Evolutionary conservation across 2,797 vertebrate genomes (phyloP), one percentile per base, ranked within the genome.

Genomic region (Balearica regulorum): DNA sequence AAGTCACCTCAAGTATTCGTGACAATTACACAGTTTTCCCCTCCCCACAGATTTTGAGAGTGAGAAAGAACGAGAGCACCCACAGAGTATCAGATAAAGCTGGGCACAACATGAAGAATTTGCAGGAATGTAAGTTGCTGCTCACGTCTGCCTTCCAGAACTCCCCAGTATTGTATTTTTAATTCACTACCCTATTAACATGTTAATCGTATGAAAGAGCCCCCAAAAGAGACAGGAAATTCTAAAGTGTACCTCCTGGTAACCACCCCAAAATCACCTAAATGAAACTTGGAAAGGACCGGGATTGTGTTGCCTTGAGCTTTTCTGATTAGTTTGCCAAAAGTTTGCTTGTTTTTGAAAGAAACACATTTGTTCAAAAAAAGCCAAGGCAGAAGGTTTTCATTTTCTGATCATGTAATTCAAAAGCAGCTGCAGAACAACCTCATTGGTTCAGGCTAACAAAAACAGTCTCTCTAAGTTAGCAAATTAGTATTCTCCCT

Each of bases 341-440:
- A 94, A 95, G 88, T 90, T 91, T 44, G 66, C 73, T 76, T 69
- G 53, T 20, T 94, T 96, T 68, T 75, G 76, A 93, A 82, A 91
- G 86, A 80, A 75, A 64, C 6, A 7, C 0, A 4, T 70, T 84
- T 80, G 39, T 58, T 18, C 8, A 19, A 48, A 70, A 87, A 91
- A 86, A 35, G 35, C 78, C 29, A 69, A 76, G 28, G 83, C 89
- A 89, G 88, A 75, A 93, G 76, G 82, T 91, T 96, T 97, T 91
- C 82, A 95, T 97, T 94, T 96, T 96, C 87, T 76, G 72, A 88
- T 87, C 86, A 11, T 88, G 82, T 81, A 81, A 94, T 90, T 95
- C 90, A 93, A 92, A 91, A 66, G 84, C 87, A 85, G 91, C 86
- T 89, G 83, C 86, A 78, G 43, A 83, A 87, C 60, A 51, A 62